These are phyloP conservation scores for Corythaixoides concolor DNA, from an alignment of 2,113 vertebrate species.

Conservation along the genomic window DNA sequence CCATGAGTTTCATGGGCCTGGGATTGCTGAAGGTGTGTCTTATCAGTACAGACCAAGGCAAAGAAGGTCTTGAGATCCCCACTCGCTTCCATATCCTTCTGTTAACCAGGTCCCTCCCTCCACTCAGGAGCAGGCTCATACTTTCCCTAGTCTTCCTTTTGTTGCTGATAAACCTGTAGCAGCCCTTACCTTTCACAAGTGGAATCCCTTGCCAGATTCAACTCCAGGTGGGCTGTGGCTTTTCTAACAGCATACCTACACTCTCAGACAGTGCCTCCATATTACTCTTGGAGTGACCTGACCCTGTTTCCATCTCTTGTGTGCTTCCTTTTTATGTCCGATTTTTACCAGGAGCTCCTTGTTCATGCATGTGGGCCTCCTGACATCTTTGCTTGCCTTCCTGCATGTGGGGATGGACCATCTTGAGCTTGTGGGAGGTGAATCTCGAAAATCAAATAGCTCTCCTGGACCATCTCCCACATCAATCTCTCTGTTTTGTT, in stretches of 20 bases:
- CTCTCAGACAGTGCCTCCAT: not conserved
- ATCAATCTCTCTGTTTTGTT: not conserved
- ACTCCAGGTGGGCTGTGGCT: not conserved
- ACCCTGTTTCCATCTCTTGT: not conserved
- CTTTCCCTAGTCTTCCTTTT: not conserved
- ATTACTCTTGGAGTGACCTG: not conserved
- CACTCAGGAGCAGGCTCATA: not conserved
- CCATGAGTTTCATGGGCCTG: not conserved
- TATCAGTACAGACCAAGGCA: not conserved
- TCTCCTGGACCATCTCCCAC: not conserved
- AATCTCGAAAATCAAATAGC: not conserved
- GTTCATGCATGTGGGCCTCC: not conserved
- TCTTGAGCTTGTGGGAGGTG: not conserved
- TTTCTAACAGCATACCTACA: not conserved
- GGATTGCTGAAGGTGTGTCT: not conserved
- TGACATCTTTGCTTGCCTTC: not conserved
- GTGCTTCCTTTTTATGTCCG: not conserved
- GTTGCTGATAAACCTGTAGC: not conserved
- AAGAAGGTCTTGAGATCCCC: not conserved
- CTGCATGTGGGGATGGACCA: not conserved
- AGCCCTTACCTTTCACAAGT: not conserved
- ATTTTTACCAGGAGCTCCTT: not conserved
- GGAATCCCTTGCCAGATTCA: not conserved
- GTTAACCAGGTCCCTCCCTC: not conserved
- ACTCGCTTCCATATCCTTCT: not conserved